Percentiles rank a stretch among this genome's conserved stretches.
Evolutionary conservation across 2,888 invertebrate species (phyloP).

Genomic region (Flexamia atlantica): DNA sequence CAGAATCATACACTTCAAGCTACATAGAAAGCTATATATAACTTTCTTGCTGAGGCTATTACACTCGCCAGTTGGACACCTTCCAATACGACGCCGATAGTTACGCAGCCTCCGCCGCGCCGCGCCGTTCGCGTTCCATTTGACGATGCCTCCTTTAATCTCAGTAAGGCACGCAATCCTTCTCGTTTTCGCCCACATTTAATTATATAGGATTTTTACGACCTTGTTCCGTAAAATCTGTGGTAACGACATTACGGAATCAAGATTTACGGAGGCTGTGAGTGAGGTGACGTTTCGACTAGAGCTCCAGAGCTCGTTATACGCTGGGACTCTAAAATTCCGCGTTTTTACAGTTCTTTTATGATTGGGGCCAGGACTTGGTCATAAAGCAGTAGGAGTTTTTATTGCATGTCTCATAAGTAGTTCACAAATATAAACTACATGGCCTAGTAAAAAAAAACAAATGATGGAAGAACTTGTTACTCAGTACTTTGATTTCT

Average conservation of each 20-base stretch:
- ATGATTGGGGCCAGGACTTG: neutral
- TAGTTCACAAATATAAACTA: neutral
- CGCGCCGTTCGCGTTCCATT: neutral
- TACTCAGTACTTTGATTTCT: no score
- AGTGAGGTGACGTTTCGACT: constrained; percentile 25
- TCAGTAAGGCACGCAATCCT: neutral
- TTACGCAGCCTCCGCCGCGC: no score
- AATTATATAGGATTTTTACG: neutral
- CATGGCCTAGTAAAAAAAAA: no score
- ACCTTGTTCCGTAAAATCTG: neutral
- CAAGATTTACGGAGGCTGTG: constrained; percentile 11
- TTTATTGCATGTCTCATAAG: neutral
- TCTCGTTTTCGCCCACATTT: constrained; percentile 4
- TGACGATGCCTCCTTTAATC: neutral
- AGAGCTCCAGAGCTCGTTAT: neutral
- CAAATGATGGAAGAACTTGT: no score
- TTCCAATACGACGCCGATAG: no score
- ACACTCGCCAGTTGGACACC: no score
- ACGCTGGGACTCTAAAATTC: neutral
- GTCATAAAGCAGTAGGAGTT: neutral
- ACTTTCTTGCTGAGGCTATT: no score
- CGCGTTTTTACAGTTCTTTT: constrained; percentile 19
- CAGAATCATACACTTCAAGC: no score
- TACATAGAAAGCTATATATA: no score
- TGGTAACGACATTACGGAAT: neutral